Conservation (phyloP, 2,113 vertebrate genomes). For the Trogon melanurus region DNA sequence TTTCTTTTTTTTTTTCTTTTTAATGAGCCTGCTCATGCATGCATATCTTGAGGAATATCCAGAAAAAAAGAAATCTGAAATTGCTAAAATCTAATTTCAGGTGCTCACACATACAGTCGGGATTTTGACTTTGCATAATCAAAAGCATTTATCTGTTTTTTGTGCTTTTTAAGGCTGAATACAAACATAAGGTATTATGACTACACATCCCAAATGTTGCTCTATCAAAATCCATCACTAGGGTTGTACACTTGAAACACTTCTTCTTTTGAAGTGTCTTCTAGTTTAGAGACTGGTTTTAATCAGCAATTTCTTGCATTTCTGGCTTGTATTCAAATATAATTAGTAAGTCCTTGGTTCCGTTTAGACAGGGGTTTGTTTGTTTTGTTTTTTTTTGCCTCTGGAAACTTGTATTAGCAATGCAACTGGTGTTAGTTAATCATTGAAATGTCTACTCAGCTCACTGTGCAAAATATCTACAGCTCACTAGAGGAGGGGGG, state of each 20-base stretch:
- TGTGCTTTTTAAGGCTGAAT: background rate
- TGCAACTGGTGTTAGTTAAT: background rate
- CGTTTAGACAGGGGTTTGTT: background rate
- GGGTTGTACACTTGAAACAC: background rate
- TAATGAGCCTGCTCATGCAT: background rate
- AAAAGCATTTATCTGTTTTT: constrained; percentile 1
- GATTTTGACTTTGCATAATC: constrained; percentile 18
- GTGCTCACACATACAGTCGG: background rate
- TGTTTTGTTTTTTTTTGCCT: background rate
- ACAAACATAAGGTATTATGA: background rate
- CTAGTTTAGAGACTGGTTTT: background rate
- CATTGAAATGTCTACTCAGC: background rate
- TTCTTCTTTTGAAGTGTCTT: constrained; percentile 8
- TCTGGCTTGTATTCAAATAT: background rate
- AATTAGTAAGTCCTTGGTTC: background rate
- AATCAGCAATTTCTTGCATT: background rate
- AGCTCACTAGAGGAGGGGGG: background rate
- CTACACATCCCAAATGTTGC: background rate
- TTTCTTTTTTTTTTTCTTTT: background rate
- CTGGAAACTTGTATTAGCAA: background rate
- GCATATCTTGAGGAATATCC: background rate
- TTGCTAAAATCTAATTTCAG: background rate
- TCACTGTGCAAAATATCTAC: background rate
- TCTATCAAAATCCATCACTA: background rate
- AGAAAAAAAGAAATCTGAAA: background rate